Evolutionary conservation across 2,888 invertebrate genomes (phyloP).

Genomic region (Machimus rusticus): DNA sequence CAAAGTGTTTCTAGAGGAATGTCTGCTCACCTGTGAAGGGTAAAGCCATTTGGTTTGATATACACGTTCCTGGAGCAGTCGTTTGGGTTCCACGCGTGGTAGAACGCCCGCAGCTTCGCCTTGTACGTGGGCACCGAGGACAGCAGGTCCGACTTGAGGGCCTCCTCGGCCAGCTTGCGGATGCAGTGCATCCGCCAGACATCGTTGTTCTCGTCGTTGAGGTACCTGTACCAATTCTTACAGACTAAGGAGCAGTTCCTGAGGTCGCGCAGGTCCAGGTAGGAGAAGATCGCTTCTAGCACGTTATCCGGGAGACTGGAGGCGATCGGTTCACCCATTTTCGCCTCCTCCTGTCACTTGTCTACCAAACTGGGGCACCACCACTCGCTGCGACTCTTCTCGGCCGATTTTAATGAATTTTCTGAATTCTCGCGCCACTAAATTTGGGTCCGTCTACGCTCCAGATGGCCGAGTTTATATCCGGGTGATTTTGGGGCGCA

Average conservation of each 20-base stretch:
- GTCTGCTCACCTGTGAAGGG: conserved; percentile 79
- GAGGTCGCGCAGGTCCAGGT: conserved; percentile 85
- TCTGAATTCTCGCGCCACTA: neutral
- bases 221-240: conserved; percentile 88
- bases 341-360: conserved; percentile 46
- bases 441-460: neutral
- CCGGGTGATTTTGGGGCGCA: neutral
- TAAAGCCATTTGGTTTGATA: conserved; percentile 96
- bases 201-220: conserved; percentile 93
- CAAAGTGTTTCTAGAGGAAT: neutral
- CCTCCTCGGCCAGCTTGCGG: conserved; percentile 83
- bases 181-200: conserved; percentile 93
- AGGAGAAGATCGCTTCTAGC: conserved; percentile 90
- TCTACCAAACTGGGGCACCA: conserved; percentile 10
- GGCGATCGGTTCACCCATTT: conserved; percentile 69
- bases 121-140: conserved; percentile 89
- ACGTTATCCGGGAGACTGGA: conserved; percentile 79
- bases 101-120: conserved; percentile 91
- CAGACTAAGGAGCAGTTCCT: conserved; percentile 91
- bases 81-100: conserved; percentile 96
- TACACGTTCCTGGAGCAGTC: conserved; percentile 98
- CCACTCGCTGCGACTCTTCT: neutral
- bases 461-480: neutral
- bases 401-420: neutral
- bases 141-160: conserved; percentile 88